Evolutionary conservation across 2,888 invertebrate genomes (phyloP), one percentile per base, ranked within the genome.

Genomic region (Drosophila fungiperda): DNA sequence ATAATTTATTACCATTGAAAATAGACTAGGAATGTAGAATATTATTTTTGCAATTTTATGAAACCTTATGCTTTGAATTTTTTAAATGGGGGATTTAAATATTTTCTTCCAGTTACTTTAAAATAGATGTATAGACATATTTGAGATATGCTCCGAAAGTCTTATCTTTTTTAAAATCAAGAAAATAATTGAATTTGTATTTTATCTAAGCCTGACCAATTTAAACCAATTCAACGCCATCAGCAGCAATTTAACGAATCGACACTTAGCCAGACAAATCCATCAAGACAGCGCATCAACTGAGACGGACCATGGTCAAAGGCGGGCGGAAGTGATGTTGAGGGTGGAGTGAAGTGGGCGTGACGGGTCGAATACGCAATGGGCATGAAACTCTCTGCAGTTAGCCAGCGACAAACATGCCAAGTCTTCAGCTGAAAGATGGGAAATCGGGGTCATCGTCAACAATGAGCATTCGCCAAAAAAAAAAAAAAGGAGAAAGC

Each of bases 201-300:
- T 38, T 9, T 17, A 12, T 15, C 8, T 54, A 38, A 40, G 15
- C 17, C 6, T 2, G 15, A 33, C 20, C 23, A 23, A 23, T 33
- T n/a, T 29, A 48, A 45, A 57, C 23, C 36, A 12, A 50, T 52
- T 33, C 48, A 49, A 26, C 67, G 45, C 58, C 59, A 81, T 64
- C 57, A 65, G 68, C 54, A 40, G 38, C 55, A 60, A 68, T 69
- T 68, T 82, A 82, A 68, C 76, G 76, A 75, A 87, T 71, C 75
- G 79, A 65, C 82, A 78, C 87, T 83, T 83, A 68, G 65, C 82
- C 76, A 83, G 87, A 78, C 89, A 89, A 84, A 89, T 84, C 85
- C 85, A 84, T 84, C 84, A 84, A 89, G 85, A 79, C 85, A 87
- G 80, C 70, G 53, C 68, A 48, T 63, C 73, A 64, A 53, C 45